A percentile compares a stretch with the other conserved stretches of the same genome.
phyloP scores from a whole-genome alignment of 2,113 vertebrate species.

The Rhinopomastus cyanomelas region DNA sequence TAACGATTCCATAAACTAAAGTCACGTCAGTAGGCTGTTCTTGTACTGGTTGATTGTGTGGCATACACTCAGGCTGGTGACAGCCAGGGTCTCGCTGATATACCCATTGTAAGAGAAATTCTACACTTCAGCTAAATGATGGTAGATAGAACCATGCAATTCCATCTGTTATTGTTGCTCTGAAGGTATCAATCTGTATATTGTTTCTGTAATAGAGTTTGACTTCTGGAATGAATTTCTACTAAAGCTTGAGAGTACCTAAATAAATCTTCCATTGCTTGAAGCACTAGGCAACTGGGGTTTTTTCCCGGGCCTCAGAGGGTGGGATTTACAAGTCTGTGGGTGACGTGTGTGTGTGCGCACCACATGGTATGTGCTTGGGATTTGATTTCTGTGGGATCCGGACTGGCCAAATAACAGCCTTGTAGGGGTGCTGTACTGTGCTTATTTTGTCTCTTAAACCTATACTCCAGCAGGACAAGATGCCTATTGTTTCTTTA shows the following conservation, averaged over 20 bases:
- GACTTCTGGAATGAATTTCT: background rate
- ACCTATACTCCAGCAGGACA: slow-evolving; percentile 77
- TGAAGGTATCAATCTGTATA: background rate
- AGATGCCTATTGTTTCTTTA: slow-evolving; percentile 93
- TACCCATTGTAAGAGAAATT: background rate
- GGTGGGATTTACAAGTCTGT: background rate
- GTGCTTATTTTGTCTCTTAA: slow-evolving; percentile 72
- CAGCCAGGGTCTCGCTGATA: background rate
- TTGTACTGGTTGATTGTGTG: background rate
- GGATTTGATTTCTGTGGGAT: background rate
- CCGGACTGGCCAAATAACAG: background rate
- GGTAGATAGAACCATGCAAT: too few relatives aligned
- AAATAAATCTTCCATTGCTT: background rate
- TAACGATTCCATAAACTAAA: background rate
- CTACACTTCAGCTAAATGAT: background rate
- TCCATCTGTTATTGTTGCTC: background rate
- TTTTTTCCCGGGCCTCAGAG: background rate
- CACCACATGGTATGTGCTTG: background rate
- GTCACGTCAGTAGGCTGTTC: background rate
- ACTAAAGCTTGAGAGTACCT: background rate
- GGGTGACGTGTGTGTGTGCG: too few relatives aligned
- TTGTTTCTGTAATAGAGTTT: background rate
- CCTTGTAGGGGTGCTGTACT: slow-evolving; percentile 18
- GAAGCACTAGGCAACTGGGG: background rate
- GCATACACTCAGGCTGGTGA: background rate